These are phyloP conservation scores for Myxocyprinus asiaticus DNA, from an alignment of 2,113 vertebrate species.

Conservation along the genomic window DNA sequence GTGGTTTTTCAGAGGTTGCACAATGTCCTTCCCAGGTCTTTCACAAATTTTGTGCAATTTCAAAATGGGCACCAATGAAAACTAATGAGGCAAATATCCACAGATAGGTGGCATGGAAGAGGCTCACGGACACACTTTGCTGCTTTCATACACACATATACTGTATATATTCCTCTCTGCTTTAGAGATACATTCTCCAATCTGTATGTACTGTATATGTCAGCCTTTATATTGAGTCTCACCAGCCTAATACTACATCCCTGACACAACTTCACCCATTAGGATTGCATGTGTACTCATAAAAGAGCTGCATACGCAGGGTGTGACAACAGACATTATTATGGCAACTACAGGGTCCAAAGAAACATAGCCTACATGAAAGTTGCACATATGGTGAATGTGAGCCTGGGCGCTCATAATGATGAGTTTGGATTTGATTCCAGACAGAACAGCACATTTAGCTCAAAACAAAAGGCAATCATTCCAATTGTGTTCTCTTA, in stretches of 20 bases:
- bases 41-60: constrained; percentile 53
- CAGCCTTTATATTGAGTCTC: not conserved
- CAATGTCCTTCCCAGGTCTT: constrained; percentile 54
- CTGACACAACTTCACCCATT: not conserved
- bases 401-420: constrained; percentile 56
- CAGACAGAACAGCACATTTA: constrained; percentile 58
- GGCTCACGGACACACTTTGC: not conserved
- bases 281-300: not conserved
- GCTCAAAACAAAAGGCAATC: constrained; percentile 67
- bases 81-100: constrained; percentile 63
- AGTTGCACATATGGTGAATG: constrained; percentile 34
- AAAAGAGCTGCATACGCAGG: not conserved
- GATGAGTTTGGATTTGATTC: constrained; percentile 50
- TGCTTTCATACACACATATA: not conserved
- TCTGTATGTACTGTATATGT: not conserved
- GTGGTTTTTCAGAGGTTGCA: constrained; percentile 35
- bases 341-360: not conserved
- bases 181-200: not conserved
- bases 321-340: not conserved
- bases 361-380: constrained; percentile 39
- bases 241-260: not conserved
- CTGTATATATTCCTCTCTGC: not conserved
- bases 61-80: constrained; percentile 49
- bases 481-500: constrained; percentile 67
- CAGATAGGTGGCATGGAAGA: constrained; percentile 45